phyloP scores from a whole-genome alignment of 2,888 invertebrate species.

The Ormia ochracea region DNA sequence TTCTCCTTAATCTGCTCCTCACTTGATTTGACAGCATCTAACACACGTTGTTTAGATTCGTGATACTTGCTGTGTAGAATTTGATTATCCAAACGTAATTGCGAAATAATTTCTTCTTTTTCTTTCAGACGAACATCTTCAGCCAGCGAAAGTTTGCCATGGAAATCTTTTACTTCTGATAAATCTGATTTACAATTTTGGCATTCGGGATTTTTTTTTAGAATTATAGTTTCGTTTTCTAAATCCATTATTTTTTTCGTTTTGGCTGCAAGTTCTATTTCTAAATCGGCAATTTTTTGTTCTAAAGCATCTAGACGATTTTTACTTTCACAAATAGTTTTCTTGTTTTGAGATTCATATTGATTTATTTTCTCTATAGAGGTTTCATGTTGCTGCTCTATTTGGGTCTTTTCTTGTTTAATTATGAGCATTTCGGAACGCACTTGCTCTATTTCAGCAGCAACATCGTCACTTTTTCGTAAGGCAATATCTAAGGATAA shows the following conservation, averaged over 20 bases:
- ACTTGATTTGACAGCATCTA: conserved; percentile 64
- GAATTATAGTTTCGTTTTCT: conserved; percentile 45
- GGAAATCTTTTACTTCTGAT: conserved; percentile 54
- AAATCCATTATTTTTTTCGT: conserved; percentile 49
- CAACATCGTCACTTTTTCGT: conserved; percentile 57
- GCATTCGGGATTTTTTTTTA: conserved; percentile 44
- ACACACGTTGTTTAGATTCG: conserved; percentile 68
- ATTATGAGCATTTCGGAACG: conserved; percentile 59
- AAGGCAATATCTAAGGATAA: conserved; percentile 62
- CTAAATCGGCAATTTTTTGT: conserved; percentile 60
- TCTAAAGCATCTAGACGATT: conserved; percentile 56
- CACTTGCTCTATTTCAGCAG: conserved; percentile 63
- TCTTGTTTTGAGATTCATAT: conserved; percentile 61
- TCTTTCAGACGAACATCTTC: conserved; percentile 64
- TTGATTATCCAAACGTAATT: conserved; percentile 69
- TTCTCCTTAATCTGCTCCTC: conserved; percentile 74
- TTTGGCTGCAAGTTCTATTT: conserved; percentile 55
- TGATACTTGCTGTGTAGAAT: conserved; percentile 74
- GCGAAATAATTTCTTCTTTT: conserved; percentile 59
- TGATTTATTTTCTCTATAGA: conserved; percentile 63
- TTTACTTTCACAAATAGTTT: conserved; percentile 56
- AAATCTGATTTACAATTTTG: conserved; percentile 2
- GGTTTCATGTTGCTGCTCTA: conserved; percentile 63
- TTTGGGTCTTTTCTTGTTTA: conserved; percentile 59
- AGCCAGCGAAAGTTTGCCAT: conserved; percentile 54